Conservation (phyloP, 2,113 vertebrate genomes). For the Salvator merianae region DNA sequence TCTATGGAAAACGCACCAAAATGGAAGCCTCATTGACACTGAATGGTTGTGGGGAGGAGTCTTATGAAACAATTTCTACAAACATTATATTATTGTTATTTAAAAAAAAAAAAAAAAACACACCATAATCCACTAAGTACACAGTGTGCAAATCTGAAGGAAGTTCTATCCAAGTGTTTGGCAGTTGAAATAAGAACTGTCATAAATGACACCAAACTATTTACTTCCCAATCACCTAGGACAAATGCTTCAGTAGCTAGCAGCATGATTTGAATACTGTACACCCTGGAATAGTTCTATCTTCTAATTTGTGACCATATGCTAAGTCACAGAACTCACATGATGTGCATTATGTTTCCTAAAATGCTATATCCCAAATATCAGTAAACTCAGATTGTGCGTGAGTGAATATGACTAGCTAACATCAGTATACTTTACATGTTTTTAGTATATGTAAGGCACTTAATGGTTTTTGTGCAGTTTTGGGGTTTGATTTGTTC, state of each 20-base stretch:
- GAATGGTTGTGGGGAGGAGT: too few relatives aligned
- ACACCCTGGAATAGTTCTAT: constrained; percentile 20
- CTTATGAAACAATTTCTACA: too few relatives aligned
- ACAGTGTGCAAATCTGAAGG: neutral
- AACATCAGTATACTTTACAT: neutral
- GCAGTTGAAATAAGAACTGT: constrained; percentile 44
- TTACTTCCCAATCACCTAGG: constrained; percentile 50
- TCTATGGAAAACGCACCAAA: neutral
- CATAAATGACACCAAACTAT: constrained; percentile 55
- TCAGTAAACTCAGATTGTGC: rapidly evolving
- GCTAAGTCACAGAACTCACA: neutral
- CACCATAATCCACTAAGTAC: neutral
- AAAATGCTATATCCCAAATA: neutral
- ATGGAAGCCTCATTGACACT: too few relatives aligned
- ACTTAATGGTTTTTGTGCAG: neutral
- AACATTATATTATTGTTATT: too few relatives aligned
- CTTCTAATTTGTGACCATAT: constrained; percentile 36
- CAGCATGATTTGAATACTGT: constrained; percentile 62
- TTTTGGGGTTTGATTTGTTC: neutral
- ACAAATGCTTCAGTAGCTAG: constrained; percentile 50
- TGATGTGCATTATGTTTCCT: neutral
- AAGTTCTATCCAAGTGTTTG: constrained; percentile 40
- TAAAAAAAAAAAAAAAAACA: neutral
- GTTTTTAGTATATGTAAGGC: too few relatives aligned
- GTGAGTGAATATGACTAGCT: neutral